These are phyloP conservation scores for Chirona hameri DNA, from an alignment of 2,888 invertebrate species.

Conservation along the genomic window DNA sequence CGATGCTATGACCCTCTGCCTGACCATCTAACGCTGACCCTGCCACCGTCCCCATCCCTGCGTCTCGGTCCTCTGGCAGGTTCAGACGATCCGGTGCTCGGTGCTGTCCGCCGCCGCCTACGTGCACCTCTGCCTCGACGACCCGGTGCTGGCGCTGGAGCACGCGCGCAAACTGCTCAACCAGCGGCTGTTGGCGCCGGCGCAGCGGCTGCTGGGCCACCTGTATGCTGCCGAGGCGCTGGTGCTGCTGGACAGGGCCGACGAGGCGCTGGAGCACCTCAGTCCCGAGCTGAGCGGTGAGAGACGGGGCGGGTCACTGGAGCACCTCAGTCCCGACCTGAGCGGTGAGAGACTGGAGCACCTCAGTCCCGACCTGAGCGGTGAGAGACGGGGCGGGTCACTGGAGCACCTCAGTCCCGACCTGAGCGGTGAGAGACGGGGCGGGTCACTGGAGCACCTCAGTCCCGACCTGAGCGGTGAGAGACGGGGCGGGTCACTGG, in stretches of 20 bases:
- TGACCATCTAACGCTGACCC: too few relatives aligned
- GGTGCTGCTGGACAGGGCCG: conserved; percentile 72
- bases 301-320: background rate
- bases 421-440: too few relatives aligned
- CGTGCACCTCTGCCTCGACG: conserved; percentile 69
- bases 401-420: too few relatives aligned
- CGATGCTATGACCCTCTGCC: too few relatives aligned
- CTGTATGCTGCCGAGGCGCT: conserved; percentile 86
- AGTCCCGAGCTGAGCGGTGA: background rate
- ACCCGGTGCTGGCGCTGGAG: conserved; percentile 54
- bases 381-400: too few relatives aligned
- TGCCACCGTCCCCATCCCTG: too few relatives aligned
- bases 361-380: too few relatives aligned
- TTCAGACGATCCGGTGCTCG: conserved; percentile 37
- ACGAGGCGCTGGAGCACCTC: conserved; percentile 78
- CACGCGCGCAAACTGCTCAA: conserved; percentile 68
- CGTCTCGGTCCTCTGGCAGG: conserved; percentile 10
- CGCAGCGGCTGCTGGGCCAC: conserved; percentile 63
- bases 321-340: too few relatives aligned
- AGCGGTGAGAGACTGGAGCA: too few relatives aligned
- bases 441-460: too few relatives aligned
- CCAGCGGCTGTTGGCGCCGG: conserved; percentile 26
- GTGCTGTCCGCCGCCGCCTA: conserved; percentile 62
- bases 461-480: too few relatives aligned
- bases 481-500: too few relatives aligned